Percentiles rank a stretch among this genome's conserved stretches.
Evolutionary conservation across 2,797 vertebrate genomes (phyloP).

Genomic region (Hemibagrus guttatus): DNA sequence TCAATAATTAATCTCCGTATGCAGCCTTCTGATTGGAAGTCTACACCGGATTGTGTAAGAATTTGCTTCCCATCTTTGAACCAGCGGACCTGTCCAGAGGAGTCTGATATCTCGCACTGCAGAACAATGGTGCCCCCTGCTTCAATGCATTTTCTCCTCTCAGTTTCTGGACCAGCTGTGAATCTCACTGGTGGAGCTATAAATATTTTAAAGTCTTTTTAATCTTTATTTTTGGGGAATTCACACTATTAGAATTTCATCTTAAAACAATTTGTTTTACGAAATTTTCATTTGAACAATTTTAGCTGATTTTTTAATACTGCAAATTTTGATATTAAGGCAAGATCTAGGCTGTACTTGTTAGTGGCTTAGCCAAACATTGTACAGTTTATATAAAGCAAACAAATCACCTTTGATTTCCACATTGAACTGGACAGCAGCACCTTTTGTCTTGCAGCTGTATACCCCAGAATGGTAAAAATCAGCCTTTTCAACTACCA

Average conservation of each 20-base stretch:
- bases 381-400: conserved; percentile 60
- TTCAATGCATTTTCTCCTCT: conserved; percentile 72
- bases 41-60: conserved; percentile 67
- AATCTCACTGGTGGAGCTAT: conserved; percentile 80
- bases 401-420: conserved; percentile 83
- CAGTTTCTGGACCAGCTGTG: conserved; percentile 72
- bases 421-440: conserved; percentile 83
- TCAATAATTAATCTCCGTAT: conserved; percentile 74
- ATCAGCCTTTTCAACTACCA: conserved; percentile 79
- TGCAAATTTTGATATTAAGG: conserved; percentile 53
- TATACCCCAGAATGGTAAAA: conserved; percentile 83
- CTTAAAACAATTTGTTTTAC: no score
- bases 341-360: conserved; percentile 52
- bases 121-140: conserved; percentile 73
- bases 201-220: conserved; percentile 69
- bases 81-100: conserved; percentile 75
- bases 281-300: conserved; percentile 13
- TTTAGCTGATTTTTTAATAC: conserved; percentile 6
- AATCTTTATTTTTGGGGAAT: neutral
- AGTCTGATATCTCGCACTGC: conserved; percentile 76
- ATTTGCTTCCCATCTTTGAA: conserved; percentile 74
- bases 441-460: conserved; percentile 87
- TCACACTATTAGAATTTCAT: conserved; percentile 16
- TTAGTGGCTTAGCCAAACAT: conserved; percentile 62
- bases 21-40: conserved; percentile 72